phyloP scores from a whole-genome alignment of 1,140 invertebrate species.

The Papilio aristodemus region DNA sequence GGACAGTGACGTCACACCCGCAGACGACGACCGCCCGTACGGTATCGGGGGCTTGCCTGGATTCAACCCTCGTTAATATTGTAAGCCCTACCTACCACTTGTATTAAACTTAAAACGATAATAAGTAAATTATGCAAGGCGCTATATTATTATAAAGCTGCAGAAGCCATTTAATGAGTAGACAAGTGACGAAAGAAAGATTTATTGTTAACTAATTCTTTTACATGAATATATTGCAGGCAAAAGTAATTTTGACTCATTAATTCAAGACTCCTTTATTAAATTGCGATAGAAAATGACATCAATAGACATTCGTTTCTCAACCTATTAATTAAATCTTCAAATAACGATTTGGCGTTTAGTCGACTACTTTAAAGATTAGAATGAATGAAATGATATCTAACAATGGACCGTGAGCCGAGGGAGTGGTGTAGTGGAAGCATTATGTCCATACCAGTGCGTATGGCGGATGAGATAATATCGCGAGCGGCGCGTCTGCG shows the following conservation, averaged over 20 bases:
- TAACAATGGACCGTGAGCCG: neutral
- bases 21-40: conserved; percentile 81
- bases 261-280: no score
- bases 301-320: no score
- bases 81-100: conserved; percentile 6
- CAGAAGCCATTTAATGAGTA: neutral
- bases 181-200: neutral
- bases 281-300: no score
- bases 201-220: neutral
- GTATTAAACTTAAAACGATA: neutral
- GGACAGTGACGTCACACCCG: conserved; percentile 64
- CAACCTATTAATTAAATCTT: neutral
- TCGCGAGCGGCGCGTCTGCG: conserved; percentile 71
- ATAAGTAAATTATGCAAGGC: neutral
- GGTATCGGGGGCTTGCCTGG: conserved; percentile 82
- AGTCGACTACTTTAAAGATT: neutral
- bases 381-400: neutral
- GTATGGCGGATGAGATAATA: conserved; percentile 71
- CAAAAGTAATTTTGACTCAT: no score
- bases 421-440: conserved; percentile 16
- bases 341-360: neutral
- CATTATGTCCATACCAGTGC: conserved; percentile 56
- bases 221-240: neutral
- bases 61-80: neutral
- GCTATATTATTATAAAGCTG: conserved; percentile 3